phyloP scores from a whole-genome alignment of 2,888 invertebrate species.

The Thysanoteuthis rhombus region DNA sequence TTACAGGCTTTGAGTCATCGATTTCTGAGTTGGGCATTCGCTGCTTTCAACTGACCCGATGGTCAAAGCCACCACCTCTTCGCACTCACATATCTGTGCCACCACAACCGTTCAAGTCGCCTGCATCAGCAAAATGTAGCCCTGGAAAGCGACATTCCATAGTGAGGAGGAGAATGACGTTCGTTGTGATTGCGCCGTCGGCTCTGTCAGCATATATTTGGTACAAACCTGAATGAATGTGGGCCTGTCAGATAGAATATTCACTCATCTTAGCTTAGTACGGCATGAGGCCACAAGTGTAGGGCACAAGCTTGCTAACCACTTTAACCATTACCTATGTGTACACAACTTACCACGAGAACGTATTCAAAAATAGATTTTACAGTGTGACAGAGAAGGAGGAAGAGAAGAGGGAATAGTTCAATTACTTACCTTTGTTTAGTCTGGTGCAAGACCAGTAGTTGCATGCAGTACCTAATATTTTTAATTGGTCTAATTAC shows the following conservation, averaged over 20 bases:
- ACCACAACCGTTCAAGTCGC: not conserved
- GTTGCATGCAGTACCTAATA: too few species aligned
- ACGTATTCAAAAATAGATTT: too few species aligned
- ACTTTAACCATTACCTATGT: too few species aligned
- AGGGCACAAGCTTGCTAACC: too few species aligned
- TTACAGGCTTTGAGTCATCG: not conserved
- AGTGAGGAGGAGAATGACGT: not conserved
- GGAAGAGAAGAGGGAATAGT: too few species aligned
- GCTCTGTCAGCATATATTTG: not conserved
- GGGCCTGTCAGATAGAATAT: not conserved
- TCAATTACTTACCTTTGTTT: too few species aligned
- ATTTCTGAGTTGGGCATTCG: not conserved
- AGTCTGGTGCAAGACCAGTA: too few species aligned
- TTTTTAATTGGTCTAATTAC: too few species aligned
- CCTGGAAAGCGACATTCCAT: not conserved
- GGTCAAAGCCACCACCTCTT: not conserved
- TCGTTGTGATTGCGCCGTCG: not conserved
- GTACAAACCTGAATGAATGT: not conserved
- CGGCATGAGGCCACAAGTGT: not conserved
- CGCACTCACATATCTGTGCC: not conserved
- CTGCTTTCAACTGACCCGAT: not conserved
- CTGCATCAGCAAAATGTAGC: not conserved
- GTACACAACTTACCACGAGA: too few species aligned
- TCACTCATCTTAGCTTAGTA: not conserved
- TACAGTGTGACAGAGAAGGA: too few species aligned